Conservation (phyloP, 2,888 invertebrate species). For the Ellobium chinense region DNA sequence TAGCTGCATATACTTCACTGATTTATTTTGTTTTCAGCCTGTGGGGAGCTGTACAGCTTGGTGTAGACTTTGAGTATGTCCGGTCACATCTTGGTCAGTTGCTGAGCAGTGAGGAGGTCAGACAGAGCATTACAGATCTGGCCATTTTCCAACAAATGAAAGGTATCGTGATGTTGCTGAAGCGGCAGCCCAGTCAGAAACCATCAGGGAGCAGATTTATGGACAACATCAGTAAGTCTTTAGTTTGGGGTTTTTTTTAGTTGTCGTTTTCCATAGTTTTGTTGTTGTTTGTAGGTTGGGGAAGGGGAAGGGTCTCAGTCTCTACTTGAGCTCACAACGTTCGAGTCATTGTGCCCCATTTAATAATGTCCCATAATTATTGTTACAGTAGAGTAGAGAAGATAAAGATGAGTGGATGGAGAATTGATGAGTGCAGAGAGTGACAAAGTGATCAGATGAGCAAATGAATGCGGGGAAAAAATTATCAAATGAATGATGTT, state of each 20-base stretch:
- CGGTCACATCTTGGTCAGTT: conserved; percentile 65
- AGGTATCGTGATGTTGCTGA: conserved; percentile 70
- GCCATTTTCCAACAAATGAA: conserved; percentile 71
- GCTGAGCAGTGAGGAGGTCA: conserved; percentile 64
- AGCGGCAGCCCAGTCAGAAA: conserved; percentile 69
- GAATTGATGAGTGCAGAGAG: too few relatives aligned
- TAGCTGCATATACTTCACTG: too few relatives aligned
- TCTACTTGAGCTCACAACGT: too few relatives aligned
- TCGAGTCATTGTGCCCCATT: not conserved
- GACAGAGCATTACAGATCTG: conserved; percentile 70
- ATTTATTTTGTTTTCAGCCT: conserved; percentile 62
- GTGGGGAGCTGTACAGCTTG: conserved; percentile 75
- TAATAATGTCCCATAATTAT: not conserved
- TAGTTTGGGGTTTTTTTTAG: not conserved
- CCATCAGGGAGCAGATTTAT: conserved; percentile 58
- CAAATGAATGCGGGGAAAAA: too few relatives aligned
- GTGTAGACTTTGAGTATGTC: conserved; percentile 70
- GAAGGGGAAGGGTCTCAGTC: too few relatives aligned
- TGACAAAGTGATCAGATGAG: too few relatives aligned
- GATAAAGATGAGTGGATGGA: too few relatives aligned
- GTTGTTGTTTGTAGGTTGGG: too few relatives aligned
- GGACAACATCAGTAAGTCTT: conserved; percentile 62
- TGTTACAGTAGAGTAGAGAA: too few relatives aligned
- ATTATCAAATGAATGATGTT: too few relatives aligned
- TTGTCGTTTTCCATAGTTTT: not conserved